Conservation (phyloP, 2,888 invertebrate genomes). For the Buathra laborator region DNA sequence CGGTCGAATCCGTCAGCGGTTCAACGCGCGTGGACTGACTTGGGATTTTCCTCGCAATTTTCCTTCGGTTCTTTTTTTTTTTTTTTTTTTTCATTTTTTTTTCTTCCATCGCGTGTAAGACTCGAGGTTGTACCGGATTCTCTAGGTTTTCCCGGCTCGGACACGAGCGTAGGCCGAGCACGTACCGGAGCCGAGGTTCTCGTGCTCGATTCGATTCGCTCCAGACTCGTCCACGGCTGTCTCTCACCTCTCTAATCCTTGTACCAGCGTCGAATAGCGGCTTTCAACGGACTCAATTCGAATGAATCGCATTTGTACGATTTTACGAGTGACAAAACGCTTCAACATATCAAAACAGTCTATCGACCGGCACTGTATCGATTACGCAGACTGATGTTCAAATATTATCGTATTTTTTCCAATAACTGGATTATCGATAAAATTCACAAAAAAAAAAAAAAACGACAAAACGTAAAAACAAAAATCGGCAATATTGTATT, state of each 20-base stretch:
- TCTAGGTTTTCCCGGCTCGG: slow-evolving; percentile 17
- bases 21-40: slow-evolving; percentile 77
- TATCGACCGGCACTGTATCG: too few relatives aligned
- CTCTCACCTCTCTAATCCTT: slow-evolving; percentile 62
- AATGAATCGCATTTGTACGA: slow-evolving; percentile 10
- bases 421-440: too few relatives aligned
- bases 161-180: slow-evolving; percentile 77
- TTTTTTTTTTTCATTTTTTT: slow-evolving; percentile 50
- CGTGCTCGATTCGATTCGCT: slow-evolving; percentile 68
- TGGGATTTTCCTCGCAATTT: slow-evolving; percentile 69
- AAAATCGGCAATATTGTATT: too few relatives aligned
- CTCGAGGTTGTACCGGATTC: neutral
- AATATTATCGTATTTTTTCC: too few relatives aligned
- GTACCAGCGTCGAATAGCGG: slow-evolving; percentile 49
- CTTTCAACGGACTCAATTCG: slow-evolving; percentile 54
- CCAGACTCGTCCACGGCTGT: slow-evolving; percentile 61
- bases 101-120: slow-evolving; percentile 15
- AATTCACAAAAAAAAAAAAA: too few relatives aligned
- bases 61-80: slow-evolving; percentile 57
- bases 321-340: neutral
- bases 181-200: slow-evolving; percentile 75
- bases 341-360: neutral
- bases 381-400: too few relatives aligned
- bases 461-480: too few relatives aligned
- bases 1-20: slow-evolving; percentile 82